Conservation (phyloP, 1,140 invertebrate species). For the Cryptotermes secundus region DNA sequence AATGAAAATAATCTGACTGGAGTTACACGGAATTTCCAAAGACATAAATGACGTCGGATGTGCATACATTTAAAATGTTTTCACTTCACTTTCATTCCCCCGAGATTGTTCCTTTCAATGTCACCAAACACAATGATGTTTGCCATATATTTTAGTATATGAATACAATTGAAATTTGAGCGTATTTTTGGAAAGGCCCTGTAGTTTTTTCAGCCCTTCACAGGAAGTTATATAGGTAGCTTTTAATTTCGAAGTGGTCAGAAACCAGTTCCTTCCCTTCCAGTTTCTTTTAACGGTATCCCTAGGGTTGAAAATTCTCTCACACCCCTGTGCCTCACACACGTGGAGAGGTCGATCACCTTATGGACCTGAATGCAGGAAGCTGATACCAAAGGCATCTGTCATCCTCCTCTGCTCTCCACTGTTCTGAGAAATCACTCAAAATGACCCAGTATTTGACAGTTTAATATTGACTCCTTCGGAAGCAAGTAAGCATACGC, state of each 20-base stretch:
- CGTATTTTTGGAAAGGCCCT: too few species aligned
- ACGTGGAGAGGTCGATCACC: not conserved
- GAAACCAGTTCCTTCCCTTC: not conserved
- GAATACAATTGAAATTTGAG: too few species aligned
- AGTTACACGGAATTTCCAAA: too few species aligned
- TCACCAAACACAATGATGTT: too few species aligned
- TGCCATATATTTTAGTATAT: too few species aligned
- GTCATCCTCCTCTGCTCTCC: not conserved
- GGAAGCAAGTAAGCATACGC: not conserved
- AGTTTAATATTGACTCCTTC: not conserved
- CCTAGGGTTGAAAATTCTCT: not conserved
- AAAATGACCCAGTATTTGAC: not conserved
- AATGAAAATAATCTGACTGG: too few species aligned
- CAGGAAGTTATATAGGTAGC: not conserved
- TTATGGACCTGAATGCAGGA: not conserved
- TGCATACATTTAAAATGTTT: too few species aligned
- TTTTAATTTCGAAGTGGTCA: not conserved
- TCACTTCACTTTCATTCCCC: too few species aligned
- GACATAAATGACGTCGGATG: too few species aligned
- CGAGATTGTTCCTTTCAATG: too few species aligned
- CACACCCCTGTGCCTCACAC: not conserved
- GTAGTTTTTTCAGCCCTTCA: not conserved
- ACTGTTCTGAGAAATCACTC: not conserved
- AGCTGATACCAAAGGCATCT: not conserved
- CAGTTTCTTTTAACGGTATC: conserved; percentile 7